Percentiles rank a stretch among this genome's conserved stretches.
phyloP scores from a whole-genome alignment of 2,113 vertebrate species.

The Crotalus viridis region DNA sequence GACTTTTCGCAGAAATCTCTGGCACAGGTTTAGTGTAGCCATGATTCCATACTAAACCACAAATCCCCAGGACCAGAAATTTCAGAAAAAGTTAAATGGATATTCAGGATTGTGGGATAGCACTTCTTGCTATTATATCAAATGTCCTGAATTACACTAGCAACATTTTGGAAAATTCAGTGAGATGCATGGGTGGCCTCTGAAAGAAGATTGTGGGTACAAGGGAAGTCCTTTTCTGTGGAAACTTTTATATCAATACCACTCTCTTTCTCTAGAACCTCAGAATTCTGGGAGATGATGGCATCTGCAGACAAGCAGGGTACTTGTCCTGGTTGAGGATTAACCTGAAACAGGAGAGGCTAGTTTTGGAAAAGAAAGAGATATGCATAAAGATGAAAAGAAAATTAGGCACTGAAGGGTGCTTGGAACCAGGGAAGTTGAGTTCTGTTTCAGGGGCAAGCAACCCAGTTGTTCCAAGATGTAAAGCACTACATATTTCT shows the following conservation, averaged over 20 bases:
- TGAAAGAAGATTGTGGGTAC: not conserved
- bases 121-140: not conserved
- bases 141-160: not conserved
- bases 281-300: not conserved
- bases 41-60: not conserved
- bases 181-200: not conserved
- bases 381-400: not conserved
- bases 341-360: not conserved
- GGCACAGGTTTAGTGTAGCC: not conserved
- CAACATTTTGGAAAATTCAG: not conserved
- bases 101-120: not conserved
- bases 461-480: not conserved
- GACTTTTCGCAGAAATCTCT: not conserved
- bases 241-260: not conserved
- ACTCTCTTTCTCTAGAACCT: not conserved
- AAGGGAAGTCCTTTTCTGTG: not conserved
- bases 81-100: not conserved
- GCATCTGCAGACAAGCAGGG: not conserved
- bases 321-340: not conserved
- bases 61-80: not conserved
- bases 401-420: not conserved
- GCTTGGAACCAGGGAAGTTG: not conserved
- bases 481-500: not conserved
- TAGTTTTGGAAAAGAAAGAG: not conserved
- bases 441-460: not conserved